A percentile compares a stretch with the other conserved stretches of the same genome.
phyloP scores from a whole-genome alignment of 2,113 vertebrate genomes.

The Mystacornis crossleyi region DNA sequence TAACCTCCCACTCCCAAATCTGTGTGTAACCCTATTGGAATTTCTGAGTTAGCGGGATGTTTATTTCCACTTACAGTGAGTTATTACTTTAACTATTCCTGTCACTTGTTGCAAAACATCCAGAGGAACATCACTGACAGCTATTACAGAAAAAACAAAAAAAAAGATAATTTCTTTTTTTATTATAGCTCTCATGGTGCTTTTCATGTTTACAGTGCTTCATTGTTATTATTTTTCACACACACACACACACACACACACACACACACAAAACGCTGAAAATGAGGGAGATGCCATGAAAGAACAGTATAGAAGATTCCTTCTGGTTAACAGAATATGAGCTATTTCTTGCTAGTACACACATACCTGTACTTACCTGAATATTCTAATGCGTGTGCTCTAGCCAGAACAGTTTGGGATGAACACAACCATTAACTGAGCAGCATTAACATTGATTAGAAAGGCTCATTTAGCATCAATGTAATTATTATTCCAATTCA shows the following conservation, averaged over 20 bases:
- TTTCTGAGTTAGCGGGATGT: neutral
- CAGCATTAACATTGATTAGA: neutral
- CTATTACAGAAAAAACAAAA: accelerated
- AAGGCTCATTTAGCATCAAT: neutral
- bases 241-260: neutral
- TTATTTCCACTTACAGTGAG: neutral
- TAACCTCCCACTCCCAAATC: accelerated
- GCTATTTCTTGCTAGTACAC: neutral
- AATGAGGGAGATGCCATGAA: neutral
- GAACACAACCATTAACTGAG: neutral
- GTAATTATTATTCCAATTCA: neutral
- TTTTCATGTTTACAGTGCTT: neutral
- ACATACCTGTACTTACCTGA: neutral
- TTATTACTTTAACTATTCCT: neutral
- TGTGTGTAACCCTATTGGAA: neutral
- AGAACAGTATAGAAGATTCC: neutral
- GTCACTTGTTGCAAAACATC: neutral
- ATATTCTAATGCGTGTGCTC: neutral
- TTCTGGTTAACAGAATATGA: neutral
- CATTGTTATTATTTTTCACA: neutral
- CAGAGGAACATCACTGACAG: neutral
- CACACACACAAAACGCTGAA: neutral
- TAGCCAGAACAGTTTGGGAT: neutral
- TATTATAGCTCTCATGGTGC: neutral
- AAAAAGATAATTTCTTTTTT: neutral